Percentiles rank a stretch among this genome's conserved stretches.
phyloP scores from a whole-genome alignment of 2,888 invertebrate species.

The Emmelina monodactyla region DNA sequence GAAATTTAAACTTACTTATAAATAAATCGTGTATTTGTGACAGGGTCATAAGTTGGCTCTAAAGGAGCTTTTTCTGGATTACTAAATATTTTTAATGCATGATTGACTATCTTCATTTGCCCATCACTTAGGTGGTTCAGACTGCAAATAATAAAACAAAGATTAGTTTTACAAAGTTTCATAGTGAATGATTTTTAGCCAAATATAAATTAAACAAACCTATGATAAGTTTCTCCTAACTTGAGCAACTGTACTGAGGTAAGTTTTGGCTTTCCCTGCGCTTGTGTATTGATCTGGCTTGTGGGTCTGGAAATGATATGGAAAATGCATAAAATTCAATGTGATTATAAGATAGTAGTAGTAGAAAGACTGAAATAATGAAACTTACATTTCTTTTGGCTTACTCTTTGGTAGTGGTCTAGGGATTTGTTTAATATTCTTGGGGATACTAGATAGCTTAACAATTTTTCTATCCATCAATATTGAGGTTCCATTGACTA shows the following conservation, averaged over 20 bases:
- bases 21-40: slow-evolving; percentile 45
- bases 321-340: slow-evolving; percentile 1
- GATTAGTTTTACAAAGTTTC: slow-evolving; percentile 2
- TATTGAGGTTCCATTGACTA: neutral
- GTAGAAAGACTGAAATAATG: too few species aligned
- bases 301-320: too few species aligned
- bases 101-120: slow-evolving; percentile 51
- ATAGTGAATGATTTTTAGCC: neutral
- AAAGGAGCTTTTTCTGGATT: slow-evolving; percentile 37
- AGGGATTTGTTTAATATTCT: slow-evolving; percentile 24
- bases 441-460: slow-evolving; percentile 36
- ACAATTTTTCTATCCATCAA: slow-evolving; percentile 40
- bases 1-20: slow-evolving; percentile 40
- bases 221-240: slow-evolving; percentile 54
- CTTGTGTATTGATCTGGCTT: too few species aligned
- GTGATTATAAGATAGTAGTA: neutral
- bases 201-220: slow-evolving; percentile 24
- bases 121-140: slow-evolving; percentile 44
- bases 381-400: slow-evolving; percentile 51
- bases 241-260: slow-evolving; percentile 52
- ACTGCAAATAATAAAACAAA: slow-evolving; percentile 23
- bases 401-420: slow-evolving; percentile 48
- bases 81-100: slow-evolving; percentile 46
- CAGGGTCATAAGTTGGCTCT: slow-evolving; percentile 46
- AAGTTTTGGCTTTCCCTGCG: slow-evolving; percentile 28